Evolutionary conservation across 2,113 vertebrate species (phyloP), one percentile per base, ranked within the genome.

Genomic region (Spea multiplicata): DNA sequence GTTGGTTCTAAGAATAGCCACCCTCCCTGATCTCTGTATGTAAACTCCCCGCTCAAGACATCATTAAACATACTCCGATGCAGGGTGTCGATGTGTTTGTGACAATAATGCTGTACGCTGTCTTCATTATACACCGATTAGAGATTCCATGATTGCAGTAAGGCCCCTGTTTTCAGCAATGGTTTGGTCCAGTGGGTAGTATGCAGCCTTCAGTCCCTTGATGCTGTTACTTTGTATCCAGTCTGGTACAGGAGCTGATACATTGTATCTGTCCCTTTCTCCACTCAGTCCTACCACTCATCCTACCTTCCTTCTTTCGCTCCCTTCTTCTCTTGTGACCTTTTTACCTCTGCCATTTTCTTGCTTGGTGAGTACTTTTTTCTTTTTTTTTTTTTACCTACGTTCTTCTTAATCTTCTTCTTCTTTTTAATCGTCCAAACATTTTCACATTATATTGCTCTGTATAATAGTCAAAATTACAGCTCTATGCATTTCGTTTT

Each of bases 151-250:
- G 9, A 12, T 9, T 59, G 10, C 55, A 12, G 10, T 2, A 59
- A 1, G 8, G 48, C 78, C 68, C 76, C 48, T 2, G 4, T 8
- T 57, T 12, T 49, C 1, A 8, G 12, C 16, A 68, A 30, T 80
- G 78, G 78, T 80, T 74, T 67, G 71, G 14, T 12, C 78, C n/a
- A 68, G 64, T 67, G 78, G 78, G 71, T 80, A 80, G 78, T 80
- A 74, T 68, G 71, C 78, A 68, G 65, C 50, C 70, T 74, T n/a
- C 64, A 80, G 78, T 74, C 78, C 71, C 78, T 80, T 52, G 78
- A 74, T 74, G 78, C 71, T 74, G 78, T 80, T 80, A 80, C 78
- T 80, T 80, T 80, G 78, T 80, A 79, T 79, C 77, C 77, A 73
- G 77, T 50, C 70, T 73, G 71, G 71, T 74, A 50, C 44, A 61